Evolutionary conservation across 2,888 invertebrate genomes (phyloP).

Genomic region (Eueremaeus valkanovi): DNA sequence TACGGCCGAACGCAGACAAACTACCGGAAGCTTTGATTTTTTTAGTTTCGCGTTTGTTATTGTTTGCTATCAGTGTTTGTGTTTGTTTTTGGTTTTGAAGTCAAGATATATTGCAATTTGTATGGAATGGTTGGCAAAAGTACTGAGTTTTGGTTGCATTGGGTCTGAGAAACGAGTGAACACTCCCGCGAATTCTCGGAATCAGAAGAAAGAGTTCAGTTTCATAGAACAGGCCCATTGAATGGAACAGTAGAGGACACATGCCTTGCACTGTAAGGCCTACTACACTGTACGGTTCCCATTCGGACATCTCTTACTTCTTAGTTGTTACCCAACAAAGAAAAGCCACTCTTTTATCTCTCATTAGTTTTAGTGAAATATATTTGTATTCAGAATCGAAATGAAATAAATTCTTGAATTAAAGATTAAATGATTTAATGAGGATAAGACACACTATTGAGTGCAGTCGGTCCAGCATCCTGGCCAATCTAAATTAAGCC

Average conservation of each 20-base stretch:
- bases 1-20: background rate
- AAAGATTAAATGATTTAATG: too few relatives aligned
- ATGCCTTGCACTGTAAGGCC: background rate
- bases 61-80: conserved; percentile 3
- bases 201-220: conserved; percentile 10
- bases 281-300: too few relatives aligned
- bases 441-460: too few relatives aligned
- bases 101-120: background rate
- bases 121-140: conserved; percentile 23
- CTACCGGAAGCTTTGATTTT: conserved; percentile 24
- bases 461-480: too few relatives aligned
- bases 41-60: conserved; percentile 17
- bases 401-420: too few relatives aligned
- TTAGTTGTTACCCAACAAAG: too few relatives aligned
- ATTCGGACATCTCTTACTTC: conserved; percentile 1
- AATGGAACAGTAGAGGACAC: background rate
- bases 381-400: too few relatives aligned
- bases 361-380: too few relatives aligned
- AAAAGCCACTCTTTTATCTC: too few relatives aligned
- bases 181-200: conserved; percentile 14
- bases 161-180: background rate
- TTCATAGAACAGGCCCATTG: background rate
- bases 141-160: conserved; percentile 1
- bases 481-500: too few relatives aligned
- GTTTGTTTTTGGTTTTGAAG: conserved; percentile 16